Percentiles rank a stretch among this genome's conserved stretches.
These are phyloP conservation scores for Oxycera nigricornis DNA, from an alignment of 2,888 invertebrate species.

Conservation along the genomic window DNA sequence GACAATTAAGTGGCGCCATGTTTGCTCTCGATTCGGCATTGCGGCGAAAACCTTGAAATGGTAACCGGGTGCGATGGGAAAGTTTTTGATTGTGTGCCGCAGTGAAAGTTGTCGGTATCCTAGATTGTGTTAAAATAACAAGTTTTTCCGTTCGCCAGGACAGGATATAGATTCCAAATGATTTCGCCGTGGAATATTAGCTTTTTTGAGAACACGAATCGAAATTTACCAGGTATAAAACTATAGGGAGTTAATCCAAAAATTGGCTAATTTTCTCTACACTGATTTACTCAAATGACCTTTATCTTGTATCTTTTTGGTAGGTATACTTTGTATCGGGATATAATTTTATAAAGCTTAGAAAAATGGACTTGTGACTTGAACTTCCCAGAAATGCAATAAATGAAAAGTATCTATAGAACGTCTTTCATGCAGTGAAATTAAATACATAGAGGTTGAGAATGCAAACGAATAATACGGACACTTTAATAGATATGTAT, in stretches of 20 bases:
- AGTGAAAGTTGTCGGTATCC: not conserved
- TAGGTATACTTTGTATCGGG: not conserved
- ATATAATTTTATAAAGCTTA: not conserved
- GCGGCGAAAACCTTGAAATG: slow-evolving; percentile 33
- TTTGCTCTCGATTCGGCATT: slow-evolving; percentile 20
- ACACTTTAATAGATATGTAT: too few species aligned
- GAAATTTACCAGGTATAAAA: too few species aligned
- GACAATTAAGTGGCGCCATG: slow-evolving; percentile 39
- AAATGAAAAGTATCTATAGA: too few species aligned
- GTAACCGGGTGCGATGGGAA: slow-evolving; percentile 20
- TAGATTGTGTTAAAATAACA: not conserved
- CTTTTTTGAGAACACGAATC: not conserved
- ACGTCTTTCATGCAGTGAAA: too few species aligned
- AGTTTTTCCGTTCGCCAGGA: not conserved
- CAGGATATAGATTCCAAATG: not conserved
- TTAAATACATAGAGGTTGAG: too few species aligned
- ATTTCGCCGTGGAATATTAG: not conserved
- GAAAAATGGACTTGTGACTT: not conserved
- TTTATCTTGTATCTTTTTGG: slow-evolving; percentile 1
- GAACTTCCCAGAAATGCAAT: too few species aligned
- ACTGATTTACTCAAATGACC: slow-evolving; percentile 22
- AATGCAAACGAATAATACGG: too few species aligned
- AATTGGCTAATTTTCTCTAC: not conserved
- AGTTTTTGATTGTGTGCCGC: not conserved
- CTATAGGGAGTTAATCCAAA: not conserved